phyloP scores from a whole-genome alignment of 2,888 invertebrate genomes.

The Cataglyphis cursor region DNA sequence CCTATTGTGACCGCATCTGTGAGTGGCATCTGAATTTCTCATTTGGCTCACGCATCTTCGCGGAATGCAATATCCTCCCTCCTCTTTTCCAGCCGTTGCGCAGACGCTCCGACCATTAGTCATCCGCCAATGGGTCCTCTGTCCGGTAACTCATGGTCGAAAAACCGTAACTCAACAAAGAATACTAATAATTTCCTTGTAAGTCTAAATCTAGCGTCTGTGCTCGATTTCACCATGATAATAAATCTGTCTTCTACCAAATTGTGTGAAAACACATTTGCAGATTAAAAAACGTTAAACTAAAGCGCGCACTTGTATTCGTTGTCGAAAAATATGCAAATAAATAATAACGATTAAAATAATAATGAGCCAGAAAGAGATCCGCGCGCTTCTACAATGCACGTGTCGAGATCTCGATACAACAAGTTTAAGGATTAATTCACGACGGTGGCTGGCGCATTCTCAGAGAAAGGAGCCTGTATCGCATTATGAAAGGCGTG shows the following conservation, averaged over 20 bases:
- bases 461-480: slow-evolving; percentile 37
- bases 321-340: neutral
- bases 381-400: neutral
- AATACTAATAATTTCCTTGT: slow-evolving; percentile 69
- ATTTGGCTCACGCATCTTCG: slow-evolving; percentile 57
- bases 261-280: neutral
- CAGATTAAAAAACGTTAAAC: neutral
- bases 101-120: slow-evolving; percentile 72
- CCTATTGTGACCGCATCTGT: slow-evolving; percentile 7
- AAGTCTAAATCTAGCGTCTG: slow-evolving; percentile 67
- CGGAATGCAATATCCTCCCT: slow-evolving; percentile 68
- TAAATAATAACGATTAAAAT: neutral
- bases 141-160: slow-evolving; percentile 72
- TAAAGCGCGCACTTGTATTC: neutral
- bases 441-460: slow-evolving; percentile 54
- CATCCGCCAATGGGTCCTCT: slow-evolving; percentile 77
- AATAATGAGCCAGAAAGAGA: neutral
- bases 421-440: slow-evolving; percentile 37
- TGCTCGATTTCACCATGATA: neutral
- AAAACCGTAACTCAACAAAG: slow-evolving; percentile 70
- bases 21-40: slow-evolving; percentile 56
- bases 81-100: slow-evolving; percentile 35
- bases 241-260: neutral
- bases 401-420: neutral
- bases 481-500: slow-evolving; percentile 67